Conservation (phyloP, 2,888 invertebrate species). For the Drosophila eohydei region DNA sequence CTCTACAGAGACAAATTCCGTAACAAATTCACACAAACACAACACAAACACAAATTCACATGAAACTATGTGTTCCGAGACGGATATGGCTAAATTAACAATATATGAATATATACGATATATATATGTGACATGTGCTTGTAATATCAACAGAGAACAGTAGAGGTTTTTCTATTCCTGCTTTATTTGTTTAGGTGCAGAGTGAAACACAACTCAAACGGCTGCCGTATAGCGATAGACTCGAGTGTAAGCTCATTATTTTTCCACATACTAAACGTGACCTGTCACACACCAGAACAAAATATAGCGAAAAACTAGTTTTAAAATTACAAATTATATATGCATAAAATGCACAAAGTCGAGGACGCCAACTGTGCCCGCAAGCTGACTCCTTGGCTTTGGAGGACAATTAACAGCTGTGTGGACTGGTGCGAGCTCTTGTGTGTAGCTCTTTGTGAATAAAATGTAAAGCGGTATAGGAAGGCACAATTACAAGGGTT, state of each 20-base stretch:
- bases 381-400: slow-evolving; percentile 33
- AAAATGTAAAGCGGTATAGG: slow-evolving; percentile 21
- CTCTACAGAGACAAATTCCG: too few relatives aligned
- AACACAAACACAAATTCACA: too few relatives aligned
- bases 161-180: not conserved
- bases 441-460: slow-evolving; percentile 29
- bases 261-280: slow-evolving; percentile 27
- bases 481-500: slow-evolving; percentile 38
- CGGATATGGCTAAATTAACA: not conserved
- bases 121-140: not conserved
- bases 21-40: too few relatives aligned
- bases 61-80: too few relatives aligned
- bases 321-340: slow-evolving; percentile 81
- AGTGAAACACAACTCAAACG: not conserved
- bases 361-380: slow-evolving; percentile 34
- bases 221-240: not conserved
- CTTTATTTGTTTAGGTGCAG: not conserved
- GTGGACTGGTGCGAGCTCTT: slow-evolving; percentile 2
- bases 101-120: not conserved
- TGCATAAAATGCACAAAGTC: slow-evolving; percentile 71
- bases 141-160: not conserved
- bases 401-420: slow-evolving; percentile 58
- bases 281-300: slow-evolving; percentile 61
- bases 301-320: slow-evolving; percentile 69
- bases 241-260: slow-evolving; percentile 48